Conservation (phyloP, 2,797 vertebrate species). For the Mico argentatus region DNA sequence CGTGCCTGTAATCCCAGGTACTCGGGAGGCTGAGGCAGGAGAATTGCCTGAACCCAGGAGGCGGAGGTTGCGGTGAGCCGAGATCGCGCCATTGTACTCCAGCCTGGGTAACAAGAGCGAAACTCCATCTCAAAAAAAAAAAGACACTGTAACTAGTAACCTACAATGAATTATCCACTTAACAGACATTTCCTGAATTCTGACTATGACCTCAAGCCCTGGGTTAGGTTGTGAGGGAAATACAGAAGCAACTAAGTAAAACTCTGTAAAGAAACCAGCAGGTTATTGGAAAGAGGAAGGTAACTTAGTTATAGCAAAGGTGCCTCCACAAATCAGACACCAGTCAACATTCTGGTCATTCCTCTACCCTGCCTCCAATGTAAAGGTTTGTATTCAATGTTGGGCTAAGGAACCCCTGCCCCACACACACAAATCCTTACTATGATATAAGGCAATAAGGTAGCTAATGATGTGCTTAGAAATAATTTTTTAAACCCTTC, state of each 20-base stretch:
- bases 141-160: neutral
- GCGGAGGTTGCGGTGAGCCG: too few species aligned
- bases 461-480: neutral
- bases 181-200: conserved; percentile 48
- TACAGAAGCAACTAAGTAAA: conserved; percentile 23
- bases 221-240: conserved; percentile 44
- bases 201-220: neutral
- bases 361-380: neutral
- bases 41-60: too few species aligned
- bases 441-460: conserved; percentile 6
- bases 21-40: too few species aligned
- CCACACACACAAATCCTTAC: neutral
- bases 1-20: too few species aligned
- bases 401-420: neutral
- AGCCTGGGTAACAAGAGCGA: too few species aligned
- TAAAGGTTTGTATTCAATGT: conserved; percentile 12
- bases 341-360: neutral
- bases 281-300: neutral
- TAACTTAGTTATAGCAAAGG: conserved; percentile 32
- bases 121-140: neutral
- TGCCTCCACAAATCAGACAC: neutral
- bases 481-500: neutral
- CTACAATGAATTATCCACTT: conserved; percentile 46
- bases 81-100: too few species aligned
- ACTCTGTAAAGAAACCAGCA: conserved; percentile 2